Conservation (phyloP, 2,113 vertebrate species). For the Onychorhynchus coronatus region DNA sequence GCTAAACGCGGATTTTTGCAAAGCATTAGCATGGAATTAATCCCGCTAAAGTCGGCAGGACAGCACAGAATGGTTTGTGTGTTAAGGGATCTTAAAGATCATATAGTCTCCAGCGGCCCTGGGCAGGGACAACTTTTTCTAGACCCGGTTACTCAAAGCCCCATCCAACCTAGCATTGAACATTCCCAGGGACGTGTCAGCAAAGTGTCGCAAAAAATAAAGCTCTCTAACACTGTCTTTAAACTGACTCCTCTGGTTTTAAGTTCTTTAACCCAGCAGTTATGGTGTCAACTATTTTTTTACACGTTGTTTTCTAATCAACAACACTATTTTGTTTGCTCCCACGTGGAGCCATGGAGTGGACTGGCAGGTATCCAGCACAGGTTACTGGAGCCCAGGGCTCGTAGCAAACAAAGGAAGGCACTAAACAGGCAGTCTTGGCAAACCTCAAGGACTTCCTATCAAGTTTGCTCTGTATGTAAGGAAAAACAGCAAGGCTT, state of each 20-base stretch:
- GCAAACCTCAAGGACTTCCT: background rate
- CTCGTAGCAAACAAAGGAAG: background rate
- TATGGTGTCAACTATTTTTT: background rate
- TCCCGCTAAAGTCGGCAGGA: background rate
- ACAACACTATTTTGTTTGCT: background rate
- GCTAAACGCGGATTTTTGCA: background rate
- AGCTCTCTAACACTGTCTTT: background rate
- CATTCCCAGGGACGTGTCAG: background rate
- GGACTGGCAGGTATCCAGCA: background rate
- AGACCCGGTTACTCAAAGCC: background rate
- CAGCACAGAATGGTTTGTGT: background rate
- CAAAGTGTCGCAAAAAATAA: background rate
- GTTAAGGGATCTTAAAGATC: background rate
- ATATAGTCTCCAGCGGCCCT: background rate
- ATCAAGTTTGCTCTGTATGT: background rate
- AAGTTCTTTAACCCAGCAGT: background rate
- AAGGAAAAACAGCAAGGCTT: background rate
- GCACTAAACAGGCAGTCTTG: background rate
- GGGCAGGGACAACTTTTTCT: background rate
- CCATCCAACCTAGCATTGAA: background rate
- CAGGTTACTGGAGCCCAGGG: background rate
- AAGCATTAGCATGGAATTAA: background rate
- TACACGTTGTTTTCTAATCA: background rate
- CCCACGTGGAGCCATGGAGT: background rate
- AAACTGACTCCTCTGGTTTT: background rate